Conservation (phyloP, 2,797 vertebrate species). For the Garrulus glandarius region DNA sequence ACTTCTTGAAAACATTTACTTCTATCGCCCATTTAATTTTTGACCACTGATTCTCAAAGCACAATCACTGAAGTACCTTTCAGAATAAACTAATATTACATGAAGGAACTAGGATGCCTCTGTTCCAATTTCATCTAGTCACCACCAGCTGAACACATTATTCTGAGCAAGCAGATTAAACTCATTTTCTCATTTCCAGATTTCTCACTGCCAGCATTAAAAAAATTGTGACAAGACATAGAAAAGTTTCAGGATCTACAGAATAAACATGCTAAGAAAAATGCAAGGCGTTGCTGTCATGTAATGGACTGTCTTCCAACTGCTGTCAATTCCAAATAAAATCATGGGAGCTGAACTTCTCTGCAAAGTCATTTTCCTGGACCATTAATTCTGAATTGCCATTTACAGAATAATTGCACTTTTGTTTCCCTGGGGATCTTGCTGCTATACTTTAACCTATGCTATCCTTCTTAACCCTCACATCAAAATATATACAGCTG, state of each 20-base stretch:
- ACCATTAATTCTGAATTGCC: constrained; percentile 64
- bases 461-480: constrained; percentile 62
- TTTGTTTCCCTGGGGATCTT: constrained; percentile 47
- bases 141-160: not conserved
- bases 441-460: constrained; percentile 44
- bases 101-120: not conserved
- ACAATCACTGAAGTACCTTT: not conserved
- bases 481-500: constrained; percentile 54
- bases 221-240: not conserved
- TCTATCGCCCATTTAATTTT: not conserved
- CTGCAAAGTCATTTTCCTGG: constrained; percentile 58
- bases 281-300: not conserved
- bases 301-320: not conserved
- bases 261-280: not conserved
- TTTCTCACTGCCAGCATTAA: not conserved
- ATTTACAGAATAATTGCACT: constrained; percentile 60
- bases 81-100: not conserved
- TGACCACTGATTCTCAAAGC: not conserved
- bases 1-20: not conserved
- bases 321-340: constrained; percentile 40
- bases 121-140: not conserved
- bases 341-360: constrained; percentile 33
- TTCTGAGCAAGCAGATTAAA: not conserved
- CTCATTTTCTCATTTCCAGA: not conserved
- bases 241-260: not conserved